Evolutionary conservation across 2,797 vertebrate genomes (phyloP), one percentile per base, ranked within the genome.

Genomic region (Acrocephalus scirpaceus): DNA sequence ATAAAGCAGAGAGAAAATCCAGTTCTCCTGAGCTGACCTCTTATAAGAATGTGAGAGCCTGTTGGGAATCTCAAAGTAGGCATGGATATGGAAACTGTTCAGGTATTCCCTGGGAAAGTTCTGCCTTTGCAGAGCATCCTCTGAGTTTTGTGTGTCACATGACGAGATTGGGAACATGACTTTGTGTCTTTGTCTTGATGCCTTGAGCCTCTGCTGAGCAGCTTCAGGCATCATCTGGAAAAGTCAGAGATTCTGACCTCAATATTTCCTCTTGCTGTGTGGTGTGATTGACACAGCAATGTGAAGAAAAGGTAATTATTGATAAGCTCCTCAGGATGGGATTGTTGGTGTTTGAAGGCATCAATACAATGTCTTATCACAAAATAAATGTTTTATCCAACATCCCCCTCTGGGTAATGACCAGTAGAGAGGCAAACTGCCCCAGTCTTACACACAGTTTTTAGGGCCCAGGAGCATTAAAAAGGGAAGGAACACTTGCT

Each of bases 91-190:
- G 60, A 23, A 53, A 29, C 64, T 73, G 60, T 44, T 66, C 8
- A 48, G 36, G 22, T 67, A 3, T 60, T 67, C 23, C 38, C 58
- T 84, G 70, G 53, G 36, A 56, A 26, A 11, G 83, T 9, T 78
- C 51, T 91, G 70, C 60, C 84, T 84, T 69, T 57, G 64, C 53
- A 80, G 88, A 65, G 72, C 72, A 74, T 82, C 42, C 48, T 86
- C 58, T 87, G 72, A 62, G 32, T 45, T 61, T 29, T 38, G 8
- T 48, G 42, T 93, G 27, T 40, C 5, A 0, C 16, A 3, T 23
- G 17, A 3, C 10, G 17, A 27, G 57, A 44, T 5, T n/a, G 16
- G 64, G 71, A 83, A 15, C 0, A 0, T 42, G 34, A 32, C 30
- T 89, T 34, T 2, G 4, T 85, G 45, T 64, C 66, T 85, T 66